Percentiles rank a stretch among this genome's conserved stretches.
phyloP scores from a whole-genome alignment of 2,797 vertebrate species.

The Sebastiscus tertius region DNA sequence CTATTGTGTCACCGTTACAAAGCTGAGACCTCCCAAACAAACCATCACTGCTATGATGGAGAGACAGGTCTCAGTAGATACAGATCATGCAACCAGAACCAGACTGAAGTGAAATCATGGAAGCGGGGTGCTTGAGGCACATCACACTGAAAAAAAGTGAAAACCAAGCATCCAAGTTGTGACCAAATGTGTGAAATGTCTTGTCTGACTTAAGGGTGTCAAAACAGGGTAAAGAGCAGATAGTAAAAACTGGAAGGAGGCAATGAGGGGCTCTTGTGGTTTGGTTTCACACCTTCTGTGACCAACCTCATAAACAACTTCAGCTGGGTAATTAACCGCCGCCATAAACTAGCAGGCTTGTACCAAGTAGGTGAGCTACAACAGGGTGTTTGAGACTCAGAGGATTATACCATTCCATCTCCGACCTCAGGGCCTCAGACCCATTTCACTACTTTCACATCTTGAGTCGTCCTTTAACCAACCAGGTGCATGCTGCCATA shows the following conservation, averaged over 20 bases:
- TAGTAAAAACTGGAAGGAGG: not conserved
- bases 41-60: too few relatives aligned
- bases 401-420: not conserved
- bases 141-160: not conserved
- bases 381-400: not conserved
- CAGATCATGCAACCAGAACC: not conserved
- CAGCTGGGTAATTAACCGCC: constrained; percentile 30
- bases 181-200: not conserved
- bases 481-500: not conserved
- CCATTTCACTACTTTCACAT: not conserved
- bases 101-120: not conserved
- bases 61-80: not conserved
- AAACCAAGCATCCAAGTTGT: not conserved
- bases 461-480: not conserved
- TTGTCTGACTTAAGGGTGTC: not conserved
- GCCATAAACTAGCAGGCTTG: constrained; percentile 12
- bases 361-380: not conserved
- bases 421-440: not conserved
- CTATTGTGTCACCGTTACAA: not conserved
- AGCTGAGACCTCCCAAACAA: not conserved
- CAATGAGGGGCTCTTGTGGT: constrained; percentile 39
- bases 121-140: not conserved
- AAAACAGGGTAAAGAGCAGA: not conserved
- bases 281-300: constrained; percentile 61
- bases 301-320: constrained; percentile 28